Base-by-base conservation (phyloP, 2,797 vertebrate genomes). In the Spinus pinus region DNA sequence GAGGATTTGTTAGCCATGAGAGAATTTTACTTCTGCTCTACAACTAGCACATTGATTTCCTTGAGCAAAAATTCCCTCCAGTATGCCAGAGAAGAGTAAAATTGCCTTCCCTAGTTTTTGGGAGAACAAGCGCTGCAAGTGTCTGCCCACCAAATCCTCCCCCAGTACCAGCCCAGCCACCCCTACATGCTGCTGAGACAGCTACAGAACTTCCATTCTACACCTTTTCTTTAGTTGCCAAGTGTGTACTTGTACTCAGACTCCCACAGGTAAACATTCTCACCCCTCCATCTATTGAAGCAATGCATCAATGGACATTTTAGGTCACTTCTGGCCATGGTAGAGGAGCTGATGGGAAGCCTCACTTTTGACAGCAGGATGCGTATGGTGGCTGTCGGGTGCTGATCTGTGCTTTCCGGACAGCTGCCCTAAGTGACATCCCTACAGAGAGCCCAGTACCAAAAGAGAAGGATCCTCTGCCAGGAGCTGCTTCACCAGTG, bases 301-400 rank as follows among this genome's bases (percentile, higher is more conserved):
- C 14, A 58, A 66, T 2, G 10, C 37, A 46, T 1, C 44, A n/a
- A 44, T 9, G 57, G 46, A 37, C 30, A 85, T 19, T 28, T 46
- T 9, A 13, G 16, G 37, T 37, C 2, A 70, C 6, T 80, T 66
- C 57, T 61, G 51, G 57, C 53, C 1, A 1, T 4, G 44, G 51
- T 0, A 44, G 18, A 74, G 46, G 58, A 88, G 58, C 22, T 37
- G 42, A 31, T 3, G 20, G 54, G 41, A 50, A 80, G 24, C 6
- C 17, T 31, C 12, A 2, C 12, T 70, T 42, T 7, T 4, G 17
- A 49, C 51, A 62, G 44, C 14, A 60, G 30, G 22, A 46, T 49
- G 61, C 0, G 0, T 2, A 10, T 0, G 20, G 31, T 21, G 53
- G 35, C 47, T 3, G 0, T 2, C 0, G 0, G 24, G 8, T 27